Conservation (phyloP, 2,888 invertebrate species). For the Schrankia costaestrigalis region DNA sequence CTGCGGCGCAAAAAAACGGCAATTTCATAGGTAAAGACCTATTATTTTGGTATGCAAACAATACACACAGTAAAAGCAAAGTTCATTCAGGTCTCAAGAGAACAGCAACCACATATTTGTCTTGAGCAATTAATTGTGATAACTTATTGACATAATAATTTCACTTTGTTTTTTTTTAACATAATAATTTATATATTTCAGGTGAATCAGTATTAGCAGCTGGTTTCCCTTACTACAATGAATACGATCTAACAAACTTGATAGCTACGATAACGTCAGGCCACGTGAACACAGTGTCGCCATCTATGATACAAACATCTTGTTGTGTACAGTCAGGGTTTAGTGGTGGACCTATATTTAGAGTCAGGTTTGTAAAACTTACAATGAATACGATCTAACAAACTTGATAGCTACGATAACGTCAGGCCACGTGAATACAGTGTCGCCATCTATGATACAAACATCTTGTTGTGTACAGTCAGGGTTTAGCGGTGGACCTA, state of each 20-base stretch:
- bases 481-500: slow-evolving; percentile 83
- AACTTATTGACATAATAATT: not conserved
- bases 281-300: slow-evolving; percentile 74
- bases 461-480: slow-evolving; percentile 83
- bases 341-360: slow-evolving; percentile 83
- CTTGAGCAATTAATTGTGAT: no score
- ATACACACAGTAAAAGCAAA: no score
- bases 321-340: slow-evolving; percentile 83
- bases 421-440: slow-evolving; percentile 78
- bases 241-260: slow-evolving; percentile 58
- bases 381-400: slow-evolving; percentile 67
- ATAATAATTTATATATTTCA: slow-evolving; percentile 32
- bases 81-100: no score
- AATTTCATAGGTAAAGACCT: no score
- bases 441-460: slow-evolving; percentile 78
- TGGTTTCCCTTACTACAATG: slow-evolving; percentile 81
- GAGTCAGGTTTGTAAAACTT: no score
- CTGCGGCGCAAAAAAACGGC: no score
- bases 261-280: slow-evolving; percentile 79
- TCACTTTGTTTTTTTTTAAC: not conserved
- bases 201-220: slow-evolving; percentile 81
- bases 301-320: slow-evolving; percentile 81
- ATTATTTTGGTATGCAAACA: no score
- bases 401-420: slow-evolving; percentile 75
- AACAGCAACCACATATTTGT: no score